Conservation (phyloP, 2,113 vertebrate genomes). For the Oreochromis niloticus region DNA sequence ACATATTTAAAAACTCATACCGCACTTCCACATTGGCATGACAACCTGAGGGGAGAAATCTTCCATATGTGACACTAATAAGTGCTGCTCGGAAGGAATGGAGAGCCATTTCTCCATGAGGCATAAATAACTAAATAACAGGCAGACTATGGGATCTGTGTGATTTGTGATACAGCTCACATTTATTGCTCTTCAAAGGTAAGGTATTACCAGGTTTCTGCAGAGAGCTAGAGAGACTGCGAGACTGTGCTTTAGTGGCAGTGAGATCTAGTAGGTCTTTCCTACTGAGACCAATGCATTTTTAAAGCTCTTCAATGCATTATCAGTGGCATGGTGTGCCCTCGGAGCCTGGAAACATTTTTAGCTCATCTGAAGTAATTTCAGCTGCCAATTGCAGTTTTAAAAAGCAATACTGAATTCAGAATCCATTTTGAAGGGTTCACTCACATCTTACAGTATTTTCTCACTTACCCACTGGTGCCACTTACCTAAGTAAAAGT, state of each 20-base stretch:
- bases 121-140: conserved; percentile 59
- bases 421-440: not conserved
- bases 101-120: conserved; percentile 35
- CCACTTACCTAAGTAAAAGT: not conserved
- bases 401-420: not conserved
- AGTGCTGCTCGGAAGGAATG: conserved; percentile 35
- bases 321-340: conserved; percentile 11
- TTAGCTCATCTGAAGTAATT: conserved; percentile 20
- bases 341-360: not conserved
- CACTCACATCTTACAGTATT: not conserved
- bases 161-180: conserved; percentile 43
- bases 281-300: conserved; percentile 47
- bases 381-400: not conserved
- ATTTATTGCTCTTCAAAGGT: conserved; percentile 48
- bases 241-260: not conserved
- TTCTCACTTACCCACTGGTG: not conserved
- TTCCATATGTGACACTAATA: conserved; percentile 64
- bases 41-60: conserved; percentile 51
- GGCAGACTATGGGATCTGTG: conserved; percentile 24
- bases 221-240: not conserved
- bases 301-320: conserved; percentile 34
- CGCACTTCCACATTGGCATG: conserved; percentile 32
- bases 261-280: conserved; percentile 5
- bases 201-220: conserved; percentile 16
- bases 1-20: conserved; percentile 44